Percentiles rank a stretch among this genome's conserved stretches.
Conservation (phyloP, 2,888 invertebrate species). For the Thelaira solivaga region DNA sequence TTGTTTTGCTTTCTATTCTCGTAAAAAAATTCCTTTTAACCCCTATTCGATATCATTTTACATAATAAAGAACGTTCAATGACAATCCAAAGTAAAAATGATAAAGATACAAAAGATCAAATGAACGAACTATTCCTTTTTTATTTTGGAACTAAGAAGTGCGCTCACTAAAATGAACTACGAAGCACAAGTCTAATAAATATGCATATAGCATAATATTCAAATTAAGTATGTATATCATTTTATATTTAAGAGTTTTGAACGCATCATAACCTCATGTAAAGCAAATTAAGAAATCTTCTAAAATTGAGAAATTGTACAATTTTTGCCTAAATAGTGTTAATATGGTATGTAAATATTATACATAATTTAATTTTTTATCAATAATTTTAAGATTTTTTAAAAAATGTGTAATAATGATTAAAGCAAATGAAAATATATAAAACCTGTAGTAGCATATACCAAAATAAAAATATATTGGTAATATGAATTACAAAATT, state of each 20-base stretch:
- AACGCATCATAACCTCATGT: neutral
- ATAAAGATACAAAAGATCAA: no score
- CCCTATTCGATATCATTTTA: no score
- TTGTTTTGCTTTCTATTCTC: no score
- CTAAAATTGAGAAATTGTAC: slow-evolving; percentile 16
- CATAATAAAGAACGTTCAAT: no score
- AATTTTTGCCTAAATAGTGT: slow-evolving; percentile 50
- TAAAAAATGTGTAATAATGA: slow-evolving; percentile 45
- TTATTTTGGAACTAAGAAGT: no score
- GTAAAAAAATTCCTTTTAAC: no score
- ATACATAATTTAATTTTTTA: slow-evolving; percentile 55
- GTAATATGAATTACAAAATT: slow-evolving; percentile 15
- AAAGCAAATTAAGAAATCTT: slow-evolving; percentile 18
- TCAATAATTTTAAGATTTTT: slow-evolving; percentile 51
- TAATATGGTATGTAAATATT: slow-evolving; percentile 51
- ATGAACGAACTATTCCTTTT: no score
- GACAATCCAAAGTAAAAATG: no score
- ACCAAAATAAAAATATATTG: slow-evolving; percentile 8
- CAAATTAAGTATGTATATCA: slow-evolving; percentile 38
- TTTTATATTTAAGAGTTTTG: slow-evolving; percentile 8
- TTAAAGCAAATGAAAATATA: slow-evolving; percentile 41
- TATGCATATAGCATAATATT: no score
- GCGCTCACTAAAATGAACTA: no score
- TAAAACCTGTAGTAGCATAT: slow-evolving; percentile 5
- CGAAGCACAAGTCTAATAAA: no score